Base-by-base conservation (phyloP, 2,113 vertebrate genomes). In the Microtus richardsoni region DNA sequence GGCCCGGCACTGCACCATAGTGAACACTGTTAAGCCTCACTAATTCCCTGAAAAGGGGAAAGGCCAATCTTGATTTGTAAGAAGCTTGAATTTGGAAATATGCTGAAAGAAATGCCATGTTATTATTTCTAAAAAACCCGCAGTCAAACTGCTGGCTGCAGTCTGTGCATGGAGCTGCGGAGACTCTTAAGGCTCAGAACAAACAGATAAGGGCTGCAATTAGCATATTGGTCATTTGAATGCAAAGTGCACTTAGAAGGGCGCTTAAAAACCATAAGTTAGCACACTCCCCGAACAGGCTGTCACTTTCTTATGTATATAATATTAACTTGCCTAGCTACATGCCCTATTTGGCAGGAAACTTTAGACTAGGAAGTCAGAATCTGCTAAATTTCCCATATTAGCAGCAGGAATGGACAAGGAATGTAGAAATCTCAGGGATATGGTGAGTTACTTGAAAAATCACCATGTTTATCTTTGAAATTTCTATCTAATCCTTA, bases 141-240 rank as follows among this genome's bases (percentile, higher is more conserved):
- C 80, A 88, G 94, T 98, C 87, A 95, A 73, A 96, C 80, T 95
- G 70, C 88, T 91, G 88, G 84, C 85, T 96, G 84, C 79, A 47
- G 47, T 94, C 22, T 60, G 71, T 88, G 84, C 41, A 68, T 87
- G 92, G 49, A 94, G 86, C 86, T 74, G 5, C 73, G 3, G 75
- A 94, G 93, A 84, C 58, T 90, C 89, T 96, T 94, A 95, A 93
- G 95, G 90, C 92, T 90, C 88, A 68, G 58, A 95, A 95, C 96
- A 97, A 95, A 98, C 71, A 94, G 97, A 96, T 96, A 95, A 96
- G 95, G 74, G 33, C 85, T 95, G 33, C 92, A 96, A 95, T 98
- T 97, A 97, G 95, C 96, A 97, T 96, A 96, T 74, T 93, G 94
- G 96, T 96, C 88, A 96, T 97, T 97, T 98, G 95, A 97, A 98